phyloP scores from a whole-genome alignment of 2,797 vertebrate genomes.

The Lerista edwardsae region DNA sequence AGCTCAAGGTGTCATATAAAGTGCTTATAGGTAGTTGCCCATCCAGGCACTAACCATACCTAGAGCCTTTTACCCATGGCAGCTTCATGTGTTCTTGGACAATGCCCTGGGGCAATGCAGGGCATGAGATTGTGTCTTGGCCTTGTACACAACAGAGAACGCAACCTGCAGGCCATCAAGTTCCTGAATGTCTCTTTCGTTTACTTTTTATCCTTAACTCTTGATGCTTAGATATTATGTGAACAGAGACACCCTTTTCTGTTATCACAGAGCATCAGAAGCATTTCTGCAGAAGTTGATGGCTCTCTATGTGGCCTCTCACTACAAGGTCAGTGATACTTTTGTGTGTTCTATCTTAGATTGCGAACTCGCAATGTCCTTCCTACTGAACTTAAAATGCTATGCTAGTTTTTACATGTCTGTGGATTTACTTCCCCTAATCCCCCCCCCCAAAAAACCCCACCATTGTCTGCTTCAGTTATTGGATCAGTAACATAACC shows the following conservation, averaged over 20 bases:
- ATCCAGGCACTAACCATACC: too few species aligned
- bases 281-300: constrained; percentile 94
- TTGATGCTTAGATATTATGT: constrained; percentile 87
- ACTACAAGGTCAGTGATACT: constrained; percentile 88
- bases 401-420: background rate
- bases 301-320: constrained; percentile 96
- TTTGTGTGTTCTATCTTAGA: background rate
- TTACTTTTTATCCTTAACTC: constrained; percentile 72
- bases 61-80: too few species aligned
- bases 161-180: background rate
- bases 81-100: too few species aligned
- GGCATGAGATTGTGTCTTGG: too few species aligned
- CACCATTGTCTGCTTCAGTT: background rate
- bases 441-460: background rate
- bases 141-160: background rate
- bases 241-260: constrained; percentile 96
- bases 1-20: too few species aligned
- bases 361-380: background rate
- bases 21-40: background rate
- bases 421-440: background rate
- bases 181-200: background rate
- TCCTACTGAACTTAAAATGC: background rate
- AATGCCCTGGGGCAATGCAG: too few species aligned
- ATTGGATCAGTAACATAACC: background rate
- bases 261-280: constrained; percentile 97